Conservation (phyloP, 2,888 invertebrate genomes). For the Erannis defoliaria region DNA sequence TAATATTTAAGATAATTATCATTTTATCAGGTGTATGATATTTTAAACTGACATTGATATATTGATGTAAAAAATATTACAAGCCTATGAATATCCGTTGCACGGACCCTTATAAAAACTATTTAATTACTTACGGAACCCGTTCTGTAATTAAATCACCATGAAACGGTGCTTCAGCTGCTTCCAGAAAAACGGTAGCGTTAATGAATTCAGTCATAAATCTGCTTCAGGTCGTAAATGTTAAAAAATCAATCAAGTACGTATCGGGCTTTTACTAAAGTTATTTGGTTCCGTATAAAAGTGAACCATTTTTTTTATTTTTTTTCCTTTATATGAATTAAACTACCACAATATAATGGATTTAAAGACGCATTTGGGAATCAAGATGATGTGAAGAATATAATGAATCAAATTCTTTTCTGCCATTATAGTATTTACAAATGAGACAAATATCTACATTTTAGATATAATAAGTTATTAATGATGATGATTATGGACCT, state of each 20-base stretch:
- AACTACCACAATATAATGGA: too few species aligned
- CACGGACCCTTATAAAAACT: slow-evolving; percentile 33
- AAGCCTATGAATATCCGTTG: slow-evolving; percentile 6
- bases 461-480: too few species aligned
- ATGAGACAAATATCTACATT: too few species aligned
- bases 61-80: slow-evolving; percentile 6
- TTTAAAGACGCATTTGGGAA: too few species aligned
- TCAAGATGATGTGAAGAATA: too few species aligned
- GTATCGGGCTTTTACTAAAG: neutral
- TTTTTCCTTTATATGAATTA: too few species aligned
- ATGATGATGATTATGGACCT: too few species aligned
- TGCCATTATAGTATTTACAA: too few species aligned
- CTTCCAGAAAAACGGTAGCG: slow-evolving; percentile 32
- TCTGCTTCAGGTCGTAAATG: slow-evolving; percentile 27
- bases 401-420: too few species aligned
- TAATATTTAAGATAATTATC: neutral
- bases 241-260: neutral
- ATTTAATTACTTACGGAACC: slow-evolving; percentile 31
- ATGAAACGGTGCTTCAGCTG: slow-evolving; percentile 34
- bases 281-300: slow-evolving; percentile 10
- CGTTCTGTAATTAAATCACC: slow-evolving; percentile 32
- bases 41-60: slow-evolving; percentile 17
- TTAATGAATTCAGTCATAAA: slow-evolving; percentile 39
- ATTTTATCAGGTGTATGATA: slow-evolving; percentile 2
- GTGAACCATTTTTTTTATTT: neutral